phyloP scores from a whole-genome alignment of 2,888 invertebrate species.

The Rhopalosiphum nymphaeae region DNA sequence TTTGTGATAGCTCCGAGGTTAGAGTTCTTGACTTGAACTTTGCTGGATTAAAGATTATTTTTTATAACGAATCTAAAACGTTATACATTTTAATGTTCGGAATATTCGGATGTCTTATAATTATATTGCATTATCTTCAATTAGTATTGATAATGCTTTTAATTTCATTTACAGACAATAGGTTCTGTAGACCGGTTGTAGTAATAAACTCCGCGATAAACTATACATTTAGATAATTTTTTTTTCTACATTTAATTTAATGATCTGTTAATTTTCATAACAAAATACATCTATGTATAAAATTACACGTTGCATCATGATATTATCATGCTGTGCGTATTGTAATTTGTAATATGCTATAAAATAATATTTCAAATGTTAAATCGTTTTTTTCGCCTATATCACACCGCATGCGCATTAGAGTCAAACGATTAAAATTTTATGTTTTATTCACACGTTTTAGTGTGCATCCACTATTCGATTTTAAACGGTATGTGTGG shows the following conservation, averaged over 20 bases:
- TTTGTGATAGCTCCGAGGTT: background rate
- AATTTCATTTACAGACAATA: background rate
- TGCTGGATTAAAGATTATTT: background rate
- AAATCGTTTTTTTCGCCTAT: background rate
- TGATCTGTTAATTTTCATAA: background rate
- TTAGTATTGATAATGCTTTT: background rate
- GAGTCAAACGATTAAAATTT: background rate
- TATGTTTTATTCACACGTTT: background rate
- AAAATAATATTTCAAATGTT: background rate
- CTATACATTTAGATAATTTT: background rate
- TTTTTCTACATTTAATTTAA: background rate
- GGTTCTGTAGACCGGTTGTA: background rate
- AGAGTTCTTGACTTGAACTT: background rate
- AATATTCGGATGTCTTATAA: background rate
- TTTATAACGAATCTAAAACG: background rate
- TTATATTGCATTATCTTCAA: background rate
- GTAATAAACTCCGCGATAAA: background rate
- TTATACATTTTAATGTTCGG: background rate
- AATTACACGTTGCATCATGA: background rate
- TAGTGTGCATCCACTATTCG: background rate
- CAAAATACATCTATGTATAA: background rate
- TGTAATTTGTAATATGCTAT: background rate
- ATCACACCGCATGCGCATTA: background rate
- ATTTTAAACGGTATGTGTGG: background rate
- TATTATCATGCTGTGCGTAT: background rate